Base-by-base conservation (phyloP, 2,797 vertebrate genomes). In the Pseudochromis fuscus region DNA sequence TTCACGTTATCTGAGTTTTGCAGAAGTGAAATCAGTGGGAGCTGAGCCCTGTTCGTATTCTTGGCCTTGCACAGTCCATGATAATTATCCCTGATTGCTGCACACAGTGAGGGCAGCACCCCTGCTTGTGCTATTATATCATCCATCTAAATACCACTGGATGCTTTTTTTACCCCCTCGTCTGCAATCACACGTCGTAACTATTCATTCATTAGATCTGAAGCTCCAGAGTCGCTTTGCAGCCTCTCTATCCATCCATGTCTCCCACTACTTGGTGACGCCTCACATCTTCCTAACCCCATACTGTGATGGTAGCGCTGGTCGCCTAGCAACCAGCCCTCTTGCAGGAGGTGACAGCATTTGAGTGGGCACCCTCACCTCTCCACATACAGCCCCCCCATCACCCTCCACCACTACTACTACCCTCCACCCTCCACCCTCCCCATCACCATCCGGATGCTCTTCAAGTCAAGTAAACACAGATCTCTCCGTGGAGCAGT, bases 281-380 rank as follows among this genome's bases (percentile, higher is more conserved):
- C 42, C 85, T 88, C 81, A 73, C 82, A 75, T 83, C 79, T 87
- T 83, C 72, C 69, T 57, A 72, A 72, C 88, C 87, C 84, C 90
- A 82, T 80, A 72, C 89, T 86, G 87, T 69, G 84, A 80, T 75
- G 76, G 78, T 79, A 77, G 76, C 66, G 35, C 72, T 2, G 24
- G 90, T 90, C 59, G 72, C 91, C 86, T 91, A 90, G 91, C 90
- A 91, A 92, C 90, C 81, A 8, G 52, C 70, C 69, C 74, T 88
- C 87, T 88, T 75, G 82, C 76, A 78, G 80, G 86, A 84, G 88
- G 87, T 91, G 90, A 90, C 84, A 92, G 88, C 84, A 83, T 91
- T 89, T 89, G 89, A 91, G 90, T 92, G 86, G 89, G 89, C 82
- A 84, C 86, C 87, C 85, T 88, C 87, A 81, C 83, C 84, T 78